Base-by-base conservation (phyloP, 2,113 vertebrate genomes). In the Leucoraja erinaceus region DNA sequence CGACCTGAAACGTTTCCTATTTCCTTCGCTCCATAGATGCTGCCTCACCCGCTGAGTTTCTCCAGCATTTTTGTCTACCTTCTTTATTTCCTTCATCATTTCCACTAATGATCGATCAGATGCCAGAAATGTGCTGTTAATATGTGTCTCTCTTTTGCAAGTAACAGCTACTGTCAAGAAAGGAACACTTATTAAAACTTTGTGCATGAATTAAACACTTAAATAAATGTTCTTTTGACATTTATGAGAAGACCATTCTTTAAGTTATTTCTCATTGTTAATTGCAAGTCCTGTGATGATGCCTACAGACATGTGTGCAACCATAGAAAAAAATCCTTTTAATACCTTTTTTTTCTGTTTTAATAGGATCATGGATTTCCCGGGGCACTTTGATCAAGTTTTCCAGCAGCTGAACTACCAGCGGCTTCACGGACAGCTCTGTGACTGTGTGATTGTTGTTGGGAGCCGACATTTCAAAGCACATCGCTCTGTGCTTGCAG, bases 381-480 rank as follows among this genome's bases (percentile, higher is more conserved):
- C 98, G 0, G 98, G 98, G 61, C 98, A 99, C 95, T 99, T 99
- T 93, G 98, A 99, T 88, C 99, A 99, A 95, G 97, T 99, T 94
- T 99, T 99, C 94, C 98, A 99, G 95, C 99, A 99, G 95, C 96
- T 99, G 70, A 99, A 99, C 95, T 98, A 98, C 94, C 99, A 99
- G 96, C 95, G 99, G 22, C 96, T 99, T 93, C 98, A 99, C 0
- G 97, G 98, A 18, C 99, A 99, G 95, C 97, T 99, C 86, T 99
- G 99, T 0, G 99, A 99, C 94, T 99, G 98, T 3, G 97, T 99
- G 93, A 99, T 99, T 0, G 97, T 99, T 47, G 98, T 99, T 94
- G 98, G 99, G 0, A 98, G 96, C 93, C 96, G 98, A 68, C 99
- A 99, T 94, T 99, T 99, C 94, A 99, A 99, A 94, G 98, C 99